Percentiles rank a stretch among this genome's conserved stretches.
These are phyloP conservation scores for Brachypalpus laphriformis DNA, from an alignment of 2,888 invertebrate species.

Conservation along the genomic window DNA sequence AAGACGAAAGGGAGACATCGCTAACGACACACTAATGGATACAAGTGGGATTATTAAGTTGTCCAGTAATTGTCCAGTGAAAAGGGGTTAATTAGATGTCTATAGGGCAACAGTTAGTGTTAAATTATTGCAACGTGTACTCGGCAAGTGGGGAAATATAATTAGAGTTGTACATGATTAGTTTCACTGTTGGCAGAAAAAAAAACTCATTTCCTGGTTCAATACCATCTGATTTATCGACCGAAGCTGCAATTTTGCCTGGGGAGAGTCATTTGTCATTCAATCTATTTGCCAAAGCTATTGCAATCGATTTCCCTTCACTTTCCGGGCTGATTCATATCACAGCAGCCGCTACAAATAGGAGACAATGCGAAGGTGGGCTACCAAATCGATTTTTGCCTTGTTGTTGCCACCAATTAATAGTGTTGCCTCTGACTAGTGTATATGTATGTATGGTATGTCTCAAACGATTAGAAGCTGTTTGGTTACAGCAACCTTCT, in stretches of 20 bases:
- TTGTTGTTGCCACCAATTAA: not conserved
- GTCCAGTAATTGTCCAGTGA: not conserved
- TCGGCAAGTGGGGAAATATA: not conserved
- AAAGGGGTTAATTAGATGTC: conserved; percentile 14
- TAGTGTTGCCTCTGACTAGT: not conserved
- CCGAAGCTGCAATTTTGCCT: not conserved
- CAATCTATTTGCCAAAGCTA: not conserved
- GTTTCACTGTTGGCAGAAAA: not conserved
- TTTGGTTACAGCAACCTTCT: not conserved
- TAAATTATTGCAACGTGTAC: not conserved
- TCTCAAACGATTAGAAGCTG: not conserved
- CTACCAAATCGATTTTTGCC: not conserved
- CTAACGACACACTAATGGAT: not conserved
- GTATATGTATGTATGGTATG: too few species aligned
- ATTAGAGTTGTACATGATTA: not conserved
- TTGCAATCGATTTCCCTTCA: conserved; percentile 5
- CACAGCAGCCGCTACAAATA: not conserved
- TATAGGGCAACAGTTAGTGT: not conserved
- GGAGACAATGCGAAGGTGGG: not conserved
- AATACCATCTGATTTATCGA: not conserved
- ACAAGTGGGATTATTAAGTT: not conserved
- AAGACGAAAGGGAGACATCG: conserved; percentile 1
- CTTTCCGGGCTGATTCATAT: not conserved
- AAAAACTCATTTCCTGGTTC: not conserved
- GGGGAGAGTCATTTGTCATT: not conserved